A percentile compares a stretch with the other conserved stretches of the same genome.
Evolutionary conservation across 2,113 vertebrate genomes (phyloP).

Genomic region (Chroicocephalus ridibundus): DNA sequence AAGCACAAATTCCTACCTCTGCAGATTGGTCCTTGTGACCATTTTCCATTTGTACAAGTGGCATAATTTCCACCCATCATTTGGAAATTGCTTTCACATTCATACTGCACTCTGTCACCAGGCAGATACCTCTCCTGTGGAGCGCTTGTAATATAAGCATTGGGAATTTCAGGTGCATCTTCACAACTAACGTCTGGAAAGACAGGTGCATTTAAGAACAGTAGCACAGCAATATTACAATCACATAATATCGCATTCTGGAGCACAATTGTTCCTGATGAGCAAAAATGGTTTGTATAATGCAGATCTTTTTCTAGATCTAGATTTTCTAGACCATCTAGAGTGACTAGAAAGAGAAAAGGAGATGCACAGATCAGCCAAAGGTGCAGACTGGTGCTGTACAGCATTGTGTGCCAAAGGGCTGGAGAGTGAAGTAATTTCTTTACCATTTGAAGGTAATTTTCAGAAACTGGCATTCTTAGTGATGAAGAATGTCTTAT

Average conservation of each 20-base stretch:
- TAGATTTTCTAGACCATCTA: too few species aligned
- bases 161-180: background rate
- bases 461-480: background rate
- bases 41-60: background rate
- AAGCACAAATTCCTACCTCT: conserved; percentile 10
- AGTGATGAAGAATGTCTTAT: background rate
- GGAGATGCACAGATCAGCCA: background rate
- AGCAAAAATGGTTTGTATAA: background rate
- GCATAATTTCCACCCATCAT: background rate
- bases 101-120: background rate
- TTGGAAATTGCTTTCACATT: conserved; percentile 11
- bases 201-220: background rate
- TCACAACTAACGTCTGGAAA: conserved; percentile 8
- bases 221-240: background rate
- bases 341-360: background rate
- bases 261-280: background rate
- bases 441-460: background rate
- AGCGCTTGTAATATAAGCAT: background rate
- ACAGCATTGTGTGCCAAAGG: background rate
- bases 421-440: background rate
- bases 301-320: background rate
- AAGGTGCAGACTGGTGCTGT: background rate
- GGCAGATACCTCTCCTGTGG: background rate
- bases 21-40: conserved; percentile 27
- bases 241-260: background rate